Conservation (phyloP, 2,797 vertebrate species). For the Sandelia bainsii region DNA sequence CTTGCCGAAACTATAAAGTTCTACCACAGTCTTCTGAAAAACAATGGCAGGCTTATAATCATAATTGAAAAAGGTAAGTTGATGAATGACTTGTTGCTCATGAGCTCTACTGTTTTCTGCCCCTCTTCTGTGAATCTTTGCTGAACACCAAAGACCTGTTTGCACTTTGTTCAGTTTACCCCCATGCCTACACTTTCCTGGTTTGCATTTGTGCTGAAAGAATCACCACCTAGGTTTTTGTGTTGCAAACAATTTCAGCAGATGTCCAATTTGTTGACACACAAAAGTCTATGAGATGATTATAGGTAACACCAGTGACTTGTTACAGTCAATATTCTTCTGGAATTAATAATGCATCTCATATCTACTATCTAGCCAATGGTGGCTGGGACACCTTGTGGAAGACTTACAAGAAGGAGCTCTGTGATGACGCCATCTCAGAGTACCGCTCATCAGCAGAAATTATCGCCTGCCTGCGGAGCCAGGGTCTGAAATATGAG, state of each 20-base stretch:
- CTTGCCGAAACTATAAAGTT: constrained; percentile 82
- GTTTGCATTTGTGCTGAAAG: no score
- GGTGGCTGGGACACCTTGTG: constrained; percentile 75
- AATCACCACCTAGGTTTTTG: no score
- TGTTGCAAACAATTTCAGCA: no score
- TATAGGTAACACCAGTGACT: no score
- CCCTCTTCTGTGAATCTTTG: no score
- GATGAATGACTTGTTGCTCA: no score
- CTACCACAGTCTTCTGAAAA: constrained; percentile 87
- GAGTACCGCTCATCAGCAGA: constrained; percentile 67
- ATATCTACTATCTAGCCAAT: constrained; percentile 37
- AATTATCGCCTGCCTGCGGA: constrained; percentile 59
- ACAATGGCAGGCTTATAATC: constrained; percentile 86
- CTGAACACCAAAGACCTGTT: no score
- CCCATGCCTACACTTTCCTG: no score
- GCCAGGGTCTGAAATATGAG: constrained; percentile 70
- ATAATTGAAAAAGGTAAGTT: constrained; percentile 85
- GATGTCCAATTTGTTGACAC: no score
- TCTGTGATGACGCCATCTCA: constrained; percentile 53
- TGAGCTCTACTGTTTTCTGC: no score
- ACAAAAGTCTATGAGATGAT: no score
- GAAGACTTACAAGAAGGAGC: constrained; percentile 71
- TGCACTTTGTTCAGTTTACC: no score
- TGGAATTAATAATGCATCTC: not conserved
- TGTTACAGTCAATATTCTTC: not conserved